Conservation (phyloP, 1,140 invertebrate genomes). For the Drosophila burlai region DNA sequence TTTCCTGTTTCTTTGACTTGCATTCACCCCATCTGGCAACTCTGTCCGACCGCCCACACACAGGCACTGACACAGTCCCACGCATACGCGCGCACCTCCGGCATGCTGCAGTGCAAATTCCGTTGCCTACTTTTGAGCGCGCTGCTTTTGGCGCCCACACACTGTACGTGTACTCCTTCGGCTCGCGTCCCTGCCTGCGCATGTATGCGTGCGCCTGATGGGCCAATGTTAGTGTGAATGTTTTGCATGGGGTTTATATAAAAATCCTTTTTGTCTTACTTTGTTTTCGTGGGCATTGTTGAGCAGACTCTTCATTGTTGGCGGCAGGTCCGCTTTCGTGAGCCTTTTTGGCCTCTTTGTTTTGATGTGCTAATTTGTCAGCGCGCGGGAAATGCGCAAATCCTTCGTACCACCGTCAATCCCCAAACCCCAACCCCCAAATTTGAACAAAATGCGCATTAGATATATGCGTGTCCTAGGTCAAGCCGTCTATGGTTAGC, state of each 20-base stretch:
- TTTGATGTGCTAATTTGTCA: constrained; percentile 77
- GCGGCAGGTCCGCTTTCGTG: constrained; percentile 29
- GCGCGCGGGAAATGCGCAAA: constrained; percentile 59
- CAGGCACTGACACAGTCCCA: constrained; percentile 12
- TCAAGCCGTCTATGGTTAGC: constrained; percentile 56
- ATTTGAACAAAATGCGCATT: constrained; percentile 67
- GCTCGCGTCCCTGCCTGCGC: constrained; percentile 5
- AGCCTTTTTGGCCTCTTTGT: constrained; percentile 65
- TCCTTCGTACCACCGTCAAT: background rate
- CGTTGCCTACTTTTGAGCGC: constrained; percentile 58
- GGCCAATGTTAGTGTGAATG: constrained; percentile 27
- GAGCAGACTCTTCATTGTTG: constrained; percentile 44
- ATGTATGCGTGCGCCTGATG: constrained; percentile 9
- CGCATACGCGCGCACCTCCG: constrained; percentile 6
- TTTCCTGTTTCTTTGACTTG: background rate
- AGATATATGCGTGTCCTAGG: constrained; percentile 72
- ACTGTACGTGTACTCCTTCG: constrained; percentile 12
- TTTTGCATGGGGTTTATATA: constrained; percentile 53
- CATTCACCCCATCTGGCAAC: constrained; percentile 51
- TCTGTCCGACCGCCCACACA: constrained; percentile 38
- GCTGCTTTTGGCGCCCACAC: constrained; percentile 38
- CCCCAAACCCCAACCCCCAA: background rate
- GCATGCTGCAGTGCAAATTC: constrained; percentile 20
- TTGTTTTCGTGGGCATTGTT: constrained; percentile 59
- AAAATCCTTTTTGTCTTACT: constrained; percentile 69